phyloP scores from a whole-genome alignment of 2,797 vertebrate genomes.

The Centroberyx gerrardi region DNA sequence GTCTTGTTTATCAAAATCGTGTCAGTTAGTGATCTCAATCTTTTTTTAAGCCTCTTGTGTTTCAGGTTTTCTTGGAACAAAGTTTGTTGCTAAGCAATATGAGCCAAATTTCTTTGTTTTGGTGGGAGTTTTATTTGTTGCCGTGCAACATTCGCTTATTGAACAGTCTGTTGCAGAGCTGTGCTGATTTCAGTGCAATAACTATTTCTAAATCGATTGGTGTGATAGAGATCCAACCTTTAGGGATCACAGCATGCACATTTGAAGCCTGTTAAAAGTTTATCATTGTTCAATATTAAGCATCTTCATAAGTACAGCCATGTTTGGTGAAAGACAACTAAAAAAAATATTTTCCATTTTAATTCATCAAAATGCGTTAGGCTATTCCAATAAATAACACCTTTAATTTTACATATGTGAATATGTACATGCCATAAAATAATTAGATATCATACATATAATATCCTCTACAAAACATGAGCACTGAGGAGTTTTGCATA shows the following conservation, averaged over 20 bases:
- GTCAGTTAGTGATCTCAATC: no score
- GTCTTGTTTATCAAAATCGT: no score
- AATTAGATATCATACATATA: not conserved
- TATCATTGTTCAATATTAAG: not conserved
- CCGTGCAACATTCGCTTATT: not conserved
- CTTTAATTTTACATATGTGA: not conserved
- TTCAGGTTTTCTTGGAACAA: no score
- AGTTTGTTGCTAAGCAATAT: no score
- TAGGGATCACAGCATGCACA: not conserved
- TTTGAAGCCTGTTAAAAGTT: not conserved
- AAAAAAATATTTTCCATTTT: not conserved
- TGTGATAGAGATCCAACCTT: not conserved
- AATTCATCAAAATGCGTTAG: not conserved
- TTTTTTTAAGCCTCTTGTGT: no score
- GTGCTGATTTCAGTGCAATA: not conserved
- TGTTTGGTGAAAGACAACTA: not conserved
- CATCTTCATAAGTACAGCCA: not conserved
- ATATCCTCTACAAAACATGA: constrained; percentile 74
- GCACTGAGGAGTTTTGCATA: constrained; percentile 76
- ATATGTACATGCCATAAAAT: not conserved
- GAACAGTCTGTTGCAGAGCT: not conserved
- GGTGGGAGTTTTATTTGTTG: not conserved
- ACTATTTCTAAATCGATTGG: not conserved
- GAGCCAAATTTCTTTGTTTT: not conserved
- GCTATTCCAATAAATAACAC: not conserved